Conservation (phyloP, 2,113 vertebrate species). For the Epinephelus cyanopodus region DNA sequence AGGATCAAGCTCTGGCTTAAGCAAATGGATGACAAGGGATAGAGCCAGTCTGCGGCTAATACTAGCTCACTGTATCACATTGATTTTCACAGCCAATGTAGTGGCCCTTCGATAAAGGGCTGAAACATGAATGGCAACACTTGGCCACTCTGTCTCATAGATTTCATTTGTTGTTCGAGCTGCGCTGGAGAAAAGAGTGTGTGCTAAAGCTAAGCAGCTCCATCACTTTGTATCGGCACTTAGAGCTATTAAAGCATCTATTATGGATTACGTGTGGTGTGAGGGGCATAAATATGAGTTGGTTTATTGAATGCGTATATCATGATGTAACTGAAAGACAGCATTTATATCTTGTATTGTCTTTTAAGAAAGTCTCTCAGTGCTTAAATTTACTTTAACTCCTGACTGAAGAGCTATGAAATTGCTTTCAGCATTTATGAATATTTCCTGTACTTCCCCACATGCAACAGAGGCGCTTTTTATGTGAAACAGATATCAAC, state of each 20-base stretch:
- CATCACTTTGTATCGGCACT: conserved; percentile 49
- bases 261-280: conserved; percentile 33
- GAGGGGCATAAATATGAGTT: conserved; percentile 15
- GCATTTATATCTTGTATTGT: not conserved
- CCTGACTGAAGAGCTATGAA: not conserved
- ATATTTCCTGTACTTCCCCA: not conserved
- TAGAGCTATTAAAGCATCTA: conserved; percentile 42
- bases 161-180: conserved; percentile 57
- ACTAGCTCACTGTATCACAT: conserved; percentile 74
- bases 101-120: conserved; percentile 55
- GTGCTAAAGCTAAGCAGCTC: conserved; percentile 22
- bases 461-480: conserved; percentile 29
- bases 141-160: conserved; percentile 54
- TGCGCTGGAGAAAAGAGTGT: conserved; percentile 27
- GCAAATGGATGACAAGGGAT: conserved; percentile 82
- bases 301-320: conserved; percentile 9
- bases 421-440: not conserved
- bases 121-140: conserved; percentile 58
- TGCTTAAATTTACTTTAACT: conserved; percentile 1
- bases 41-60: conserved; percentile 69
- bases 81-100: conserved; percentile 70
- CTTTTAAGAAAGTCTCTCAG: not conserved
- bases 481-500: conserved; percentile 61
- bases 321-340: not conserved
- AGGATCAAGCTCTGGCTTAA: conserved; percentile 78